phyloP scores from a whole-genome alignment of 1,140 invertebrate genomes.

The Dendroctonus valens region DNA sequence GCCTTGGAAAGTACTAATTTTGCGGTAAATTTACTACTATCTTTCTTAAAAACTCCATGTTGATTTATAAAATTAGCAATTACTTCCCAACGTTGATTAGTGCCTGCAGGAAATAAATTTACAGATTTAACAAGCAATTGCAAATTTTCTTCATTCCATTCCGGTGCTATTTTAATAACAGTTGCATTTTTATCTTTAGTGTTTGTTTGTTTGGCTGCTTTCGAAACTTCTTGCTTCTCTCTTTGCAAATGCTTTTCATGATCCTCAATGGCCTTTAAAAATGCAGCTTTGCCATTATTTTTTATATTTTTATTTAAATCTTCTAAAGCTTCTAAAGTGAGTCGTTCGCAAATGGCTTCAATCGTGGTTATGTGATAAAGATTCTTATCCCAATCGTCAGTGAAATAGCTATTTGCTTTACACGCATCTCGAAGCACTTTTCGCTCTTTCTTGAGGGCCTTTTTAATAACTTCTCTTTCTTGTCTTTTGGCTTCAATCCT shows the following conservation, averaged over 20 bases:
- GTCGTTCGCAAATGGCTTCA: slow-evolving; percentile 84
- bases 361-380: slow-evolving; percentile 84
- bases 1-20: slow-evolving; percentile 95
- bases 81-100: slow-evolving; percentile 93
- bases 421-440: slow-evolving; percentile 82
- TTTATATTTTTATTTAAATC: slow-evolving; percentile 72
- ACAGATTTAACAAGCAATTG: slow-evolving; percentile 93
- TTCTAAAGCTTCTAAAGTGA: slow-evolving; percentile 71
- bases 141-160: slow-evolving; percentile 80
- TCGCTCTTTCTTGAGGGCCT: slow-evolving; percentile 79
- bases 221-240: slow-evolving; percentile 65
- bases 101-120: slow-evolving; percentile 94
- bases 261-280: slow-evolving; percentile 66
- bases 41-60: slow-evolving; percentile 62
- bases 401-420: slow-evolving; percentile 88
- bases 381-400: slow-evolving; percentile 68
- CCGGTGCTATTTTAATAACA: slow-evolving; percentile 52
- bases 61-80: slow-evolving; percentile 95
- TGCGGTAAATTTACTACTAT: slow-evolving; percentile 61
- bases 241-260: slow-evolving; percentile 63
- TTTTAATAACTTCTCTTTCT: slow-evolving; percentile 81
- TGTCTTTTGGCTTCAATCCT: slow-evolving; percentile 79
- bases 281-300: slow-evolving; percentile 62
- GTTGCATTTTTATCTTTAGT: slow-evolving; percentile 50
- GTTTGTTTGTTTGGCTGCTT: slow-evolving; percentile 54